Percentiles rank a stretch among this genome's conserved stretches.
These are phyloP conservation scores for Tragelaphus scriptus DNA, from an alignment of 2,113 vertebrate species.

Conservation along the genomic window DNA sequence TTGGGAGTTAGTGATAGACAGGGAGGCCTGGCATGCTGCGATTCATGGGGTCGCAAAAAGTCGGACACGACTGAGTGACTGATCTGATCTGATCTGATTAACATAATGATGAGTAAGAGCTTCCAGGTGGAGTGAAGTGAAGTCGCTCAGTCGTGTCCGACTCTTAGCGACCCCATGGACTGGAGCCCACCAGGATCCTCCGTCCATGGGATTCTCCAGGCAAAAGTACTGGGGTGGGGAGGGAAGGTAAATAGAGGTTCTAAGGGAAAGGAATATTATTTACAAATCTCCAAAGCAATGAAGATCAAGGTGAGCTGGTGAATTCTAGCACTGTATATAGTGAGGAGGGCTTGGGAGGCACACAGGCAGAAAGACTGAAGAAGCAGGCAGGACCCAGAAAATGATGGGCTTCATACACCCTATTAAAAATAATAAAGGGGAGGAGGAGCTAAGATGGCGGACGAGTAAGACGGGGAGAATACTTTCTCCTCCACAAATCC, in stretches of 20 bases:
- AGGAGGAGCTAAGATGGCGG: no score
- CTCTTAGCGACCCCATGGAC: no score
- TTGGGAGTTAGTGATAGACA: no score
- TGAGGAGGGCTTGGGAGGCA: neutral
- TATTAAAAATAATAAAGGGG: neutral
- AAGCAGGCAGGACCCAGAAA: neutral
- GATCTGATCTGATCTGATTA: neutral
- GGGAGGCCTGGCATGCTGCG: no score
- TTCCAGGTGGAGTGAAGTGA: neutral
- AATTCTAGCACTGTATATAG: neutral
- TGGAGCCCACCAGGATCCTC: no score
- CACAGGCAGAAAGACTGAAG: neutral
- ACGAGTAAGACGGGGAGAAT: no score
- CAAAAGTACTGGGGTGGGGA: no score
- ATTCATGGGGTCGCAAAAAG: neutral
- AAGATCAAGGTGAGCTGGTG: slow-evolving; percentile 1
- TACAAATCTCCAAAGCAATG: neutral
- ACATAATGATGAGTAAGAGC: neutral
- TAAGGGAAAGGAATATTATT: neutral
- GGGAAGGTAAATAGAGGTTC: neutral
- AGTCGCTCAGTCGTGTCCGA: no score
- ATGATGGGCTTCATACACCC: neutral
- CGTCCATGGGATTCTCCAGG: no score
- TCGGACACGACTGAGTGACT: no score
- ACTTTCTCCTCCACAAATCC: no score